Evolutionary conservation across 2,888 invertebrate species (phyloP).

Genomic region (Clanis bilineata): DNA sequence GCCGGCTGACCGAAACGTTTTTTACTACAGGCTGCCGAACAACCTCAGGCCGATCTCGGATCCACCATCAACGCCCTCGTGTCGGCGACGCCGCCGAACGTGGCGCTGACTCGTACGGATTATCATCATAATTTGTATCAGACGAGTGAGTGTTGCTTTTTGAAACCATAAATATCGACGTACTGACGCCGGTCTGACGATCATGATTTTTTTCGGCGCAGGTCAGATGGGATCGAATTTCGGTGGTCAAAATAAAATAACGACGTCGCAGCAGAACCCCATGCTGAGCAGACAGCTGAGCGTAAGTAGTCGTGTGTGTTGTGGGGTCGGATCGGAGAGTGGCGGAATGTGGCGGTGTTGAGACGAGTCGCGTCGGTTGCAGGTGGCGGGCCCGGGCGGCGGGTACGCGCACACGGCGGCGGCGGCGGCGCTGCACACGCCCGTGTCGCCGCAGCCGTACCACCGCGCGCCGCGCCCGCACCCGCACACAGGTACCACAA

Average conservation of each 20-base stretch:
- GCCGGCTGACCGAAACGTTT: background rate
- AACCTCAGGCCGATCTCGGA: constrained; percentile 84
- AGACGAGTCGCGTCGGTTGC: constrained; percentile 24
- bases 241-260: constrained; percentile 80
- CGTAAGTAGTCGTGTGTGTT: constrained; percentile 75
- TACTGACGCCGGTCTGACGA: background rate
- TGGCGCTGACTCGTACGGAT: constrained; percentile 89
- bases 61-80: constrained; percentile 91
- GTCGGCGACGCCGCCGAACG: constrained; percentile 94
- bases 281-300: constrained; percentile 94
- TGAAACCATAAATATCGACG: background rate
- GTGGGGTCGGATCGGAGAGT: background rate
- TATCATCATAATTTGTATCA: constrained; percentile 71
- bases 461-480: constrained; percentile 74
- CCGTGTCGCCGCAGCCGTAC: constrained; percentile 78
- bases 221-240: constrained; percentile 76
- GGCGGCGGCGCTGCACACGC: constrained; percentile 82
- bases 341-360: background rate
- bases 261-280: constrained; percentile 91
- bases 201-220: constrained; percentile 36
- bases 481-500: constrained; percentile 60
- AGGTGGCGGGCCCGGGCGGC: constrained; percentile 63
- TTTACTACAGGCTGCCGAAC: constrained; percentile 80
- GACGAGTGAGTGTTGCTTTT: constrained; percentile 52
- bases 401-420: constrained; percentile 56